Conservation (phyloP, 2,888 invertebrate genomes). For the Pterobdella sp. region DNA sequence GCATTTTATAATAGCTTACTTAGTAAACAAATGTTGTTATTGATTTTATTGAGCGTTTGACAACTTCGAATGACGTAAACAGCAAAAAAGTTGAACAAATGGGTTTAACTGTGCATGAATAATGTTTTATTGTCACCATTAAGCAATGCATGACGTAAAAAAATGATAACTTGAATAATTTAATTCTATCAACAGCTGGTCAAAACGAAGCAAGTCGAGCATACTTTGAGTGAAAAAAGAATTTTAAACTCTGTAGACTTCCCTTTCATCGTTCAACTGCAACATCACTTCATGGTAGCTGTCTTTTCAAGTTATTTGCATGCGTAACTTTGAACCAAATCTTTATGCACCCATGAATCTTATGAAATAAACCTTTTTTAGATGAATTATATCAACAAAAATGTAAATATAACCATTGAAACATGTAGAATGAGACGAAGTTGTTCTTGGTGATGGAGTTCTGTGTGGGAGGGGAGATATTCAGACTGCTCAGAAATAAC, state of each 20-base stretch:
- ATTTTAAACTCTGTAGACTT: slow-evolving; percentile 23
- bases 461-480: slow-evolving; percentile 98
- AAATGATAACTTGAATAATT: neutral
- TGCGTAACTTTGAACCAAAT: neutral
- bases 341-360: too few relatives aligned
- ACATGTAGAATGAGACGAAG: slow-evolving; percentile 16
- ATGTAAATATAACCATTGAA: too few relatives aligned
- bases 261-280: slow-evolving; percentile 22
- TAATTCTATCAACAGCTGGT: slow-evolving; percentile 13
- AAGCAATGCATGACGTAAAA: neutral
- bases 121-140: too few relatives aligned
- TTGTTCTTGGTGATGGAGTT: slow-evolving; percentile 73
- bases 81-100: too few relatives aligned
- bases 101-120: too few relatives aligned
- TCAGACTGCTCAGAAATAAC: slow-evolving; percentile 93
- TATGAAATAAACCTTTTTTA: neutral
- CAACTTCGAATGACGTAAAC: too few relatives aligned
- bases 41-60: too few relatives aligned
- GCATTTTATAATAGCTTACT: too few relatives aligned
- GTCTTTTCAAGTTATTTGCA: neutral
- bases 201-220: slow-evolving; percentile 20
- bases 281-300: slow-evolving; percentile 13
- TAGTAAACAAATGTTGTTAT: too few relatives aligned
- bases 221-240: slow-evolving; percentile 23
- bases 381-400: neutral